Percentiles rank a stretch among this genome's conserved stretches.
Evolutionary conservation across 2,113 vertebrate species (phyloP).

Genomic region (Ammospiza caudacuta): DNA sequence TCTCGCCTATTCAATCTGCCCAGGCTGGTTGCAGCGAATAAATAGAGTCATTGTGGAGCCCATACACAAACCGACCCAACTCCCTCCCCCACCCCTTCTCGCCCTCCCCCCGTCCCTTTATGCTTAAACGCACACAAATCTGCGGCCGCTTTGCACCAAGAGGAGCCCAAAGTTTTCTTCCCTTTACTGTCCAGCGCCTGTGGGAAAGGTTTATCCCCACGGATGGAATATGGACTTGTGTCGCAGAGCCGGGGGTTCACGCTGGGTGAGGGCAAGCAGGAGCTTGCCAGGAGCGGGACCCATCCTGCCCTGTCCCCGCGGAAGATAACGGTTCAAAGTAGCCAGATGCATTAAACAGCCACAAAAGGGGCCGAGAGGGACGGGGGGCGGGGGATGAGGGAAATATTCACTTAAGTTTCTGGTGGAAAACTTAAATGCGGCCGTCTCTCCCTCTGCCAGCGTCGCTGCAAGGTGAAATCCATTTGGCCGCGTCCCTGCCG

Average conservation of each 20-base stretch:
- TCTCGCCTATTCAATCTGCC: slow-evolving; percentile 64
- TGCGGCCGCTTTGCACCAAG: slow-evolving; percentile 24
- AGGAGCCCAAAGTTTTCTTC: slow-evolving; percentile 27
- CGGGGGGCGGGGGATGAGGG: too few species aligned
- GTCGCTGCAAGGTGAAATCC: slow-evolving; percentile 47
- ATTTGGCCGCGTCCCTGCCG: slow-evolving; percentile 18
- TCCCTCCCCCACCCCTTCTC: slow-evolving; percentile 59
- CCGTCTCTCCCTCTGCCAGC: not conserved
- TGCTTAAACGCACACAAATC: slow-evolving; percentile 72
- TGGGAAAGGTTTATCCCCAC: slow-evolving; percentile 14
- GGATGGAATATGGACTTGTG: not conserved
- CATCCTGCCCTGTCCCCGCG: not conserved
- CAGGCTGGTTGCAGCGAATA: slow-evolving; percentile 67
- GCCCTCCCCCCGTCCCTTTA: slow-evolving; percentile 61
- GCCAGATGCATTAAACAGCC: slow-evolving; percentile 12
- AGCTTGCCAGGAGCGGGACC: not conserved
- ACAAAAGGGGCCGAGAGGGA: not conserved
- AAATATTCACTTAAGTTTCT: not conserved
- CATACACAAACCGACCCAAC: slow-evolving; percentile 56
- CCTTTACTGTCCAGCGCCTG: not conserved
- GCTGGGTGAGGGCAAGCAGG: not conserved
- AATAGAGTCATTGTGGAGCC: slow-evolving; percentile 76
- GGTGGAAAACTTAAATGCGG: not conserved
- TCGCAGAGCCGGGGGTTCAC: not conserved
- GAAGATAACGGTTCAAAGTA: slow-evolving; percentile 33